A percentile compares a stretch with the other conserved stretches of the same genome.
phyloP scores from a whole-genome alignment of 1,140 invertebrate species.

The Oedothorax gibbosus region DNA sequence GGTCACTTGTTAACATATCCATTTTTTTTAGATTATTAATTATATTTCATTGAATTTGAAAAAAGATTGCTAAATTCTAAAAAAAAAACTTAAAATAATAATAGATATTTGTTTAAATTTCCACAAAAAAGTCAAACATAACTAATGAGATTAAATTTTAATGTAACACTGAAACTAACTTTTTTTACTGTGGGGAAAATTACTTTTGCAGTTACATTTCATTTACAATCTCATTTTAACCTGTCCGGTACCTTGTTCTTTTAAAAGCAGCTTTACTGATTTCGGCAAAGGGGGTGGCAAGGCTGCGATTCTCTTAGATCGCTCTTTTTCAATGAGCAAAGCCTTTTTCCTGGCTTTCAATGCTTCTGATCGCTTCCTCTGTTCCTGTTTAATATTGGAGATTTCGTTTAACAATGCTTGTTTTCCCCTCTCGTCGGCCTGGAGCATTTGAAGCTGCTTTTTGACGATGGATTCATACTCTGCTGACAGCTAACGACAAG shows the following conservation, averaged over 20 bases:
- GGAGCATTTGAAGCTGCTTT: slow-evolving; percentile 33
- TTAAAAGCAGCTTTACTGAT: slow-evolving; percentile 18
- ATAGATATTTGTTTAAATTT: too few species aligned
- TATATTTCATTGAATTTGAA: too few species aligned
- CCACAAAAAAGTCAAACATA: too few species aligned
- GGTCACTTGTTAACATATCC: too few species aligned
- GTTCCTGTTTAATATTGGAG: slow-evolving; percentile 10
- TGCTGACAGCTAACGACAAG: not conserved
- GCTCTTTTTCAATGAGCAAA: slow-evolving; percentile 27
- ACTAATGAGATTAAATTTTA: too few species aligned
- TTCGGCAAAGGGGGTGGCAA: slow-evolving; percentile 27
- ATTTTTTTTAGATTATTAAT: too few species aligned
- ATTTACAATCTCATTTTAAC: too few species aligned
- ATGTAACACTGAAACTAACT: too few species aligned
- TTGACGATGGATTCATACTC: slow-evolving; percentile 39
- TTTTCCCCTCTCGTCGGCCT: slow-evolving; percentile 47
- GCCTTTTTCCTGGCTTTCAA: slow-evolving; percentile 5
- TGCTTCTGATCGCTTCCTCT: not conserved
- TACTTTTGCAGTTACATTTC: too few species aligned
- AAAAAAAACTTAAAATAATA: too few species aligned
- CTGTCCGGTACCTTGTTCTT: not conserved
- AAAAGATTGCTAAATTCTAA: too few species aligned
- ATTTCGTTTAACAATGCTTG: slow-evolving; percentile 26
- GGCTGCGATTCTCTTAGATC: slow-evolving; percentile 19
- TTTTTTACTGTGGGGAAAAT: too few species aligned